Evolutionary conservation across 1,140 invertebrate species (phyloP).

Genomic region (Drosophila ficusphila): DNA sequence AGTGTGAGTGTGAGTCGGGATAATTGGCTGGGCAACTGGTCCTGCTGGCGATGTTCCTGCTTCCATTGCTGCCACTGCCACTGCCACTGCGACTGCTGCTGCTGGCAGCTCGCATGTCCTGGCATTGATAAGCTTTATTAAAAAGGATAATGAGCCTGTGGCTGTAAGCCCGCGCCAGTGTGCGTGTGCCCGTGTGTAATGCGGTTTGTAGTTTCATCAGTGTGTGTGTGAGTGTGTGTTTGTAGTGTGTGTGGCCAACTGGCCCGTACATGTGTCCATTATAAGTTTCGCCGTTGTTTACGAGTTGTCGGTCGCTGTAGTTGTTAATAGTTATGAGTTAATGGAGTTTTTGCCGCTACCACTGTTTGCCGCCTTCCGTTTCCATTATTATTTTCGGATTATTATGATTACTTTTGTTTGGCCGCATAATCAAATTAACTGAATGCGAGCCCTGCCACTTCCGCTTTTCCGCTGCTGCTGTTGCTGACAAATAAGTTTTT

Average conservation of each 20-base stretch:
- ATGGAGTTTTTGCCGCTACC: constrained; percentile 64
- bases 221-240: constrained; percentile 25
- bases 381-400: constrained; percentile 76
- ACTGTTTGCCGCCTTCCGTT: constrained; percentile 54
- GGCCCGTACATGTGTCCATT: constrained; percentile 75
- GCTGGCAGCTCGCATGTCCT: constrained; percentile 77
- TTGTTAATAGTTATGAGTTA: constrained; percentile 82
- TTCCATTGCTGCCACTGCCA: constrained; percentile 44
- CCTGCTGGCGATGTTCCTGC: constrained; percentile 16
- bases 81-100: constrained; percentile 36
- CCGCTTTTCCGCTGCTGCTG: constrained; percentile 4
- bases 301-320: constrained; percentile 61
- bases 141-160: constrained; percentile 81
- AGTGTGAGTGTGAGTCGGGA: constrained; percentile 20
- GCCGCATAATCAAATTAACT: constrained; percentile 79
- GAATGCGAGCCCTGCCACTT: constrained; percentile 33
- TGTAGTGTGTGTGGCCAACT: constrained; percentile 20
- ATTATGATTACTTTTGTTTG: constrained; percentile 77
- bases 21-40: constrained; percentile 53
- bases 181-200: constrained; percentile 40
- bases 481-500: constrained; percentile 47
- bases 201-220: constrained; percentile 45
- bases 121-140: constrained; percentile 82
- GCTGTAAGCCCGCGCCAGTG: constrained; percentile 34
- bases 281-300: constrained; percentile 78